A percentile compares a stretch with the other conserved stretches of the same genome.
These are phyloP conservation scores for Chymomyza amoena DNA, from an alignment of 2,888 invertebrate genomes.

Conservation along the genomic window DNA sequence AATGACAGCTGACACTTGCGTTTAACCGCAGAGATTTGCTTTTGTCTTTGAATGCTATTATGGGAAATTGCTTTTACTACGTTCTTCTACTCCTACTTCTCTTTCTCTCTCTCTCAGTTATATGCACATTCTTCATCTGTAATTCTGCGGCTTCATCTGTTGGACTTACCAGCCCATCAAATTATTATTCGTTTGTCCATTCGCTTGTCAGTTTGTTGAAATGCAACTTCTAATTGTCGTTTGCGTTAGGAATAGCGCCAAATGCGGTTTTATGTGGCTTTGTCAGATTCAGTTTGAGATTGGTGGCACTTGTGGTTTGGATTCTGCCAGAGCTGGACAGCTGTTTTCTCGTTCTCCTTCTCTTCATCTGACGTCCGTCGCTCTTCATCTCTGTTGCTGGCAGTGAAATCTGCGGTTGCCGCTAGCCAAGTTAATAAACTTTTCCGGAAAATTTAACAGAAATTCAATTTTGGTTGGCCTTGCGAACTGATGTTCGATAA, in stretches of 20 bases:
- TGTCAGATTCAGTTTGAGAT: constrained; percentile 29
- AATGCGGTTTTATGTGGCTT: constrained; percentile 31
- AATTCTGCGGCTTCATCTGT: constrained; percentile 6
- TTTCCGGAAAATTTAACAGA: background rate
- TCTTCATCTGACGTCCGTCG: too few relatives aligned
- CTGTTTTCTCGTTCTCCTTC: background rate
- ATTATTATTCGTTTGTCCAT: constrained; percentile 62
- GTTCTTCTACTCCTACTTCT: background rate
- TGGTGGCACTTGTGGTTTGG: constrained; percentile 24
- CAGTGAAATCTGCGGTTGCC: constrained; percentile 4
- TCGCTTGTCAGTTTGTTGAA: constrained; percentile 35
- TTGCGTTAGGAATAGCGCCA: constrained; percentile 57
- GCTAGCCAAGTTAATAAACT: constrained; percentile 4
- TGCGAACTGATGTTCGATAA: background rate
- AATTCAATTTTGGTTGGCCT: background rate
- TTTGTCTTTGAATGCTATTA: constrained; percentile 22
- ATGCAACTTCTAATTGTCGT: constrained; percentile 68
- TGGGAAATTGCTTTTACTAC: background rate
- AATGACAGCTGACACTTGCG: constrained; percentile 73
- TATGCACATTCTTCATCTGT: background rate
- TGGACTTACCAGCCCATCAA: constrained; percentile 38
- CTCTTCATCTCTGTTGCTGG: background rate
- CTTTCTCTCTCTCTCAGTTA: background rate
- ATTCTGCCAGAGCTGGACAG: constrained; percentile 20
- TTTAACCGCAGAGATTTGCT: constrained; percentile 71